A percentile compares a stretch with the other conserved stretches of the same genome.
phyloP scores from a whole-genome alignment of 2,888 invertebrate species.

The Ennomos fuscantarius region DNA sequence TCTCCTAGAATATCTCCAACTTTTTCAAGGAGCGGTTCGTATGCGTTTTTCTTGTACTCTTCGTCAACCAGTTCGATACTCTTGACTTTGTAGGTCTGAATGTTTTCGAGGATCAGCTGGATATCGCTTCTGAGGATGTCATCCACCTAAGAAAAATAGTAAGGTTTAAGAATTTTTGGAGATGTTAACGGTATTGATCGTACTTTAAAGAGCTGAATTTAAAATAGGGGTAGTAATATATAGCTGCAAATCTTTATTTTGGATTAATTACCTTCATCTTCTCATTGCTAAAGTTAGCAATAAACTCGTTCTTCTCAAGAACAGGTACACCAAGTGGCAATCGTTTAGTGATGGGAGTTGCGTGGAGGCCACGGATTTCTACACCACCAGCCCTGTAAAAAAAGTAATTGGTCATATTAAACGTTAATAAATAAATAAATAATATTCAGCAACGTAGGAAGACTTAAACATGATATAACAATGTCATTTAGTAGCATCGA shows the following conservation, averaged over 20 bases:
- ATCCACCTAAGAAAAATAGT: constrained; percentile 51
- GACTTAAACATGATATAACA: too few species aligned
- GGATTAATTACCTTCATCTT: constrained; percentile 65
- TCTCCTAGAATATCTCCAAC: constrained; percentile 87
- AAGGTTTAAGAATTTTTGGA: not conserved
- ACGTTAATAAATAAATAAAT: too few species aligned
- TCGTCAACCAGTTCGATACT: constrained; percentile 82
- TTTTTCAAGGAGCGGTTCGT: constrained; percentile 79
- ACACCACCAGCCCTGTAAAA: constrained; percentile 88
- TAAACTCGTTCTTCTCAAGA: constrained; percentile 90
- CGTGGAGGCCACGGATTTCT: constrained; percentile 90
- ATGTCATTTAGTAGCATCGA: too few species aligned
- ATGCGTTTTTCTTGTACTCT: constrained; percentile 77
- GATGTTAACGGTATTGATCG: not conserved
- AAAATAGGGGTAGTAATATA: too few species aligned
- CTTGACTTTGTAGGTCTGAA: constrained; percentile 86
- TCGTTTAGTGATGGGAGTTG: constrained; percentile 89
- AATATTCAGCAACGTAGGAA: too few species aligned
- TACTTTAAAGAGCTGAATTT: too few species aligned
- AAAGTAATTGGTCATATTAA: constrained; percentile 25
- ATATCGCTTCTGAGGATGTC: constrained; percentile 86
- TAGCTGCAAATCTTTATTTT: too few species aligned
- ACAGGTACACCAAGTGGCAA: constrained; percentile 90
- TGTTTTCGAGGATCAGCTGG: constrained; percentile 91
- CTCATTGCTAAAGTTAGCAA: constrained; percentile 84